Evolutionary conservation across 2,113 vertebrate species (phyloP), one percentile per base, ranked within the genome.

Genomic region (Dermatemys mawii): DNA sequence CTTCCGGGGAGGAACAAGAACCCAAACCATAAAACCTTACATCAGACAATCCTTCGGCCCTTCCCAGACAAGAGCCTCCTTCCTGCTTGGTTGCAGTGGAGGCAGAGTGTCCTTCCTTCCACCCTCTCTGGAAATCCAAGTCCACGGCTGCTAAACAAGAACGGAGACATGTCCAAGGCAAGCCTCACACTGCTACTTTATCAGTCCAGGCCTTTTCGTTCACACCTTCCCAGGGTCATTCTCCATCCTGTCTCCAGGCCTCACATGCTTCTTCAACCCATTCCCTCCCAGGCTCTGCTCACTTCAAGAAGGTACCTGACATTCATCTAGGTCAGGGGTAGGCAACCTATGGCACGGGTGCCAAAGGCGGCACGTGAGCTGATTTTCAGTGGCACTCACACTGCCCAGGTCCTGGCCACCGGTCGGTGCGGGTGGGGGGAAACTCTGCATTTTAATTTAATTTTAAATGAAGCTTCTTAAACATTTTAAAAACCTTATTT

Each of bases 151-250:
- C 12, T 60, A 24, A 79, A 67, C 6, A 38, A 84, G 6, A 21
- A 94, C 1, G 6, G 60, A 35, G 16, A 63, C 73, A 81, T 2
- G 3, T 0, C 3, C 80, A 46, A 38, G 0, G 2, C 76, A 2
- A 41, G 32, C 49, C 5, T 1, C 3, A 0, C 2, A 49, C 60
- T 0, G 0, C 51, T 11, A 48, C 3, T 24, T 3, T 49, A 26
- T 6, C 38, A 53, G 8, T 57, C 22, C 46, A 38, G n/a, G 2
- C 76, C 60, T 81, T 46, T 38, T 88, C 35, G 80, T 92, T 63
- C 50, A 27, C 35, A 55, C 1, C 1, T 17, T 14, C 29, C 4
- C n/a, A 3, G 0, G 1, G 26, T n/a, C 8, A n/a, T n/a, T 53
- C 46, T 84, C 35, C 26, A 48, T 17, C 81, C 26, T 32, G 9